Base-by-base conservation (phyloP, 2,888 invertebrate species). In the Therioaphis trifolii region DNA sequence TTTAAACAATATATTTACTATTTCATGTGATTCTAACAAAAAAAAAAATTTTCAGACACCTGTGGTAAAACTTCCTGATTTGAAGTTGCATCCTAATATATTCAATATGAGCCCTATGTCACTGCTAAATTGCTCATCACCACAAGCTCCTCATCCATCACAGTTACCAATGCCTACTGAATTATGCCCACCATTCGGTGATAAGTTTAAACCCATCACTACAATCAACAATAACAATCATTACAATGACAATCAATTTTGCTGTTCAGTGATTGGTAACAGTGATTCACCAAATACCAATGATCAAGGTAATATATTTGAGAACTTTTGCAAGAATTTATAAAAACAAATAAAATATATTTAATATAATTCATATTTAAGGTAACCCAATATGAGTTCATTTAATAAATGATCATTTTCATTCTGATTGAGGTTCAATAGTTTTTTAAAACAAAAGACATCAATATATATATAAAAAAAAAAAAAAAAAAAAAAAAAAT, bases 11-110 rank as follows among this genome's bases (percentile, higher is more conserved):
- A 35, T 35, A 35, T 35, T 7, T 35, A 35, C 3, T 21, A 21
- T 68, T 68, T 68, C 12, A 2, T 1, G 21, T 11, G 21, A 24
- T 9, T 71, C 40, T 35, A 55, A 68, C 9, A 12, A 61, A 27
- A 24, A 61, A 27, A 24, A 46, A 9, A 66, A 27, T 4, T 46
- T 69, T 69, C 78, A 85, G 85, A 85, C 84, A 11, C 86, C 86
- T 35, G n/a, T 74, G 2, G 78, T 86, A 15, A 85, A 84, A 66
- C 68, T 86, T 61, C 86, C 86, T 2, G 84, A 85, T 71, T 75
- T 86, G 49, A 85, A 82, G 35, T 69, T 86, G n/a, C 84, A 86
- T 84, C 86, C 86, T 21, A 85, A 86, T 58, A 85, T 84, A 63
- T 86, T 85, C 66, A 86, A 68, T 21, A 84, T 84, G 24, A 85